A percentile compares a stretch with the other conserved stretches of the same genome.
These are phyloP conservation scores for Parapsyche elsis DNA, from an alignment of 1,140 invertebrate species.

Conservation along the genomic window DNA sequence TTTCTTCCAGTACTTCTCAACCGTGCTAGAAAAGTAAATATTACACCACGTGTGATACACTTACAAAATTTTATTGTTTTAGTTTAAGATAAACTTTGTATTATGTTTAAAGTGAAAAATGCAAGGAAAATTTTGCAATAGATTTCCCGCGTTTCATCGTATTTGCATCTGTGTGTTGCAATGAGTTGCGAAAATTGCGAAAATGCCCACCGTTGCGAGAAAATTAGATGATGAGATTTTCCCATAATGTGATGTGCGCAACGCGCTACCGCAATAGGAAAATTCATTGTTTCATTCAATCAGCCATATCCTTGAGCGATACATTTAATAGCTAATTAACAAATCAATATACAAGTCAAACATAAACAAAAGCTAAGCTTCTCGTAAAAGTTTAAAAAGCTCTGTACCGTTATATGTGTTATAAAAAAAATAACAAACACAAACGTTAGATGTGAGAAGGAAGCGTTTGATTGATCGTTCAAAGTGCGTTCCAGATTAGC, in stretches of 20 bases:
- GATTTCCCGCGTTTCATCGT: background rate
- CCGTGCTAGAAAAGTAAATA: too few relatives aligned
- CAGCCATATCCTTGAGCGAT: background rate
- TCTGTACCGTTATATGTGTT: too few relatives aligned
- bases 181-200: conserved; percentile 9
- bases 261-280: background rate
- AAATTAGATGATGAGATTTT: conserved; percentile 29
- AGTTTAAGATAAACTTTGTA: too few relatives aligned
- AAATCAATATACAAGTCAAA: too few relatives aligned
- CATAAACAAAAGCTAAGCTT: too few relatives aligned
- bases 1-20: too few relatives aligned
- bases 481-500: background rate
- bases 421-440: too few relatives aligned
- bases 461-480: background rate
- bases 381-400: too few relatives aligned
- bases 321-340: too few relatives aligned
- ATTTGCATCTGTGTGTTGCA: conserved; percentile 13
- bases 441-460: background rate
- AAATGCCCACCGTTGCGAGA: conserved; percentile 16
- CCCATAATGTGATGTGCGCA: background rate
- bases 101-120: background rate
- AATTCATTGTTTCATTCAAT: background rate
- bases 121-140: background rate
- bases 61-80: too few relatives aligned
- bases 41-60: too few relatives aligned